These are phyloP conservation scores for Okamejei kenojei DNA, from an alignment of 2,797 vertebrate genomes.

Conservation along the genomic window DNA sequence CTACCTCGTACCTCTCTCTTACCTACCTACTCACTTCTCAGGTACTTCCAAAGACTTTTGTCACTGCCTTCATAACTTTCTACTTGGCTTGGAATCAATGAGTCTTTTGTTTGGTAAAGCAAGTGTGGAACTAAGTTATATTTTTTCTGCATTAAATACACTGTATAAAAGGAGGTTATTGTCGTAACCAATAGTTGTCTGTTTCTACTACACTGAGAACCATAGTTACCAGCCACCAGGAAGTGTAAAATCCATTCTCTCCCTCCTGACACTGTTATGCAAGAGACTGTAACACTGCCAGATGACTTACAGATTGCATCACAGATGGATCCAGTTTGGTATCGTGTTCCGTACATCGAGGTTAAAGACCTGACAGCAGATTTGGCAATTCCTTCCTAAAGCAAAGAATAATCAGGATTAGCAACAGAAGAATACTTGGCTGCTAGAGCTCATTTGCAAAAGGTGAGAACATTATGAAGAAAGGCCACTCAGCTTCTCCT, in stretches of 20 bases:
- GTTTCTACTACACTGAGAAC: neutral
- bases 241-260: neutral
- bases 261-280: neutral
- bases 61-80: no score
- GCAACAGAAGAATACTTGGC: neutral
- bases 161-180: no score
- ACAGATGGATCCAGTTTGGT: conserved; percentile 78
- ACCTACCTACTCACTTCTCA: no score
- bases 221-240: neutral
- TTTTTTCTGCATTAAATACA: no score
- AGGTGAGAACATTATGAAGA: neutral
- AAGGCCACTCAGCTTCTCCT: no score
- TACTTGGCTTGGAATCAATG: no score
- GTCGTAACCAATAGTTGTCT: neutral
- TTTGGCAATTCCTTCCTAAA: conserved; percentile 64
- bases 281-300: neutral
- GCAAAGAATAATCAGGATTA: neutral
- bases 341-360: conserved; percentile 75
- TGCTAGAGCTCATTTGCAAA: neutral
- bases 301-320: conserved; percentile 76
- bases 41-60: no score
- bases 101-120: no score
- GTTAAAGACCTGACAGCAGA: conserved; percentile 64
- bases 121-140: no score
- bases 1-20: no score